Evolutionary conservation across 1,140 invertebrate genomes (phyloP).

Genomic region (Nephila pilipes): DNA sequence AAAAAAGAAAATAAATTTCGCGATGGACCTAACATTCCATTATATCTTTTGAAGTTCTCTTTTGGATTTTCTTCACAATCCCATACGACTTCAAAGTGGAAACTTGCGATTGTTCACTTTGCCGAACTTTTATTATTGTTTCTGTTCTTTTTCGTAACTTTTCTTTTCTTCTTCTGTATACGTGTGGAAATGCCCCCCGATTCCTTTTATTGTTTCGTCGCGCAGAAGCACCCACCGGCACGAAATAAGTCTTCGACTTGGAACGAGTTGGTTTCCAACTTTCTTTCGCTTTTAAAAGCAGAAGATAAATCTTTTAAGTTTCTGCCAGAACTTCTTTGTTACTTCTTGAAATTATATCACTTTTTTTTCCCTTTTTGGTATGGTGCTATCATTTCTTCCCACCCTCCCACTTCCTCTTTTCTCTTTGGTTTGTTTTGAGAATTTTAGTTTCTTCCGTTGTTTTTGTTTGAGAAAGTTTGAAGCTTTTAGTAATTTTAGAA

Average conservation of each 20-base stretch:
- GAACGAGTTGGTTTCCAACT: conserved; percentile 42
- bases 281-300: conserved; percentile 6
- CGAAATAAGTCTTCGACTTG: conserved; percentile 42
- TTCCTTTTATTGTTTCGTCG: conserved; percentile 58
- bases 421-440: neutral
- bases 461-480: conserved; percentile 9
- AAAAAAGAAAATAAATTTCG: conserved; percentile 37
- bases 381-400: neutral
- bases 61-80: conserved; percentile 37
- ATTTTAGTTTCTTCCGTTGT: neutral
- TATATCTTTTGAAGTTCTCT: conserved; percentile 48
- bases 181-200: conserved; percentile 50
- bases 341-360: conserved; percentile 62
- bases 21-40: conserved; percentile 39
- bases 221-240: neutral
- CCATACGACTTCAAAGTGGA: conserved; percentile 38
- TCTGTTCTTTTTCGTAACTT: conserved; percentile 29
- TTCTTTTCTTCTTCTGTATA: conserved; percentile 41
- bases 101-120: conserved; percentile 51
- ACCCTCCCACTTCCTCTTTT: neutral
- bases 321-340: conserved; percentile 56
- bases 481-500: conserved; percentile 33
- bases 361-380: neutral
- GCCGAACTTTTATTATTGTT: conserved; percentile 47
- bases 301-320: conserved; percentile 53